These are phyloP conservation scores for Urechis unicinctus DNA, from an alignment of 2,888 invertebrate species.

Conservation along the genomic window DNA sequence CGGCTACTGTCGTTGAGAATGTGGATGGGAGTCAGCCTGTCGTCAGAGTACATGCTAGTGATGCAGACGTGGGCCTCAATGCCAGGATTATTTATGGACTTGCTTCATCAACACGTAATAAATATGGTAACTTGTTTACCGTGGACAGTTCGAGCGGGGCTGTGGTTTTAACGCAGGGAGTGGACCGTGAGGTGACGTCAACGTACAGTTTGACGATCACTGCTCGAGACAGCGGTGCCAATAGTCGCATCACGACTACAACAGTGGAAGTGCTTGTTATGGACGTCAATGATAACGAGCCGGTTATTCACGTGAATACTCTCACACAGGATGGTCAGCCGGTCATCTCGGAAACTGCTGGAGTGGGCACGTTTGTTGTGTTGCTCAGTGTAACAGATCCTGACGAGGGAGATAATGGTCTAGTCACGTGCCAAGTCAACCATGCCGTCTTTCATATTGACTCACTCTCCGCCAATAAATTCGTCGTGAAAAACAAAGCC, in stretches of 20 bases:
- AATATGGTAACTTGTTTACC: constrained; percentile 8
- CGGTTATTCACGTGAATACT: constrained; percentile 11
- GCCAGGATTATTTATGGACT: constrained; percentile 14
- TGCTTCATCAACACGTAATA: constrained; percentile 1
- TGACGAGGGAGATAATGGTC: constrained; percentile 40
- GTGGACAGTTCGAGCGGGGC: constrained; percentile 10
- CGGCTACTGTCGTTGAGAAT: constrained; percentile 10
- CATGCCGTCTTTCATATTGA: constrained; percentile 16
- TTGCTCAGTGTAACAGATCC: constrained; percentile 37
- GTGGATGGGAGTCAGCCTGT: constrained; percentile 7
- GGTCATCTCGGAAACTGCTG: constrained; percentile 30
- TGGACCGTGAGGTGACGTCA: constrained; percentile 14
- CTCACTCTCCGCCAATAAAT: constrained; percentile 6
- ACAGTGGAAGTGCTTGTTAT: constrained; percentile 14
- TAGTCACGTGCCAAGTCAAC: constrained; percentile 37
- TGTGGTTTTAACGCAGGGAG: constrained; percentile 7
- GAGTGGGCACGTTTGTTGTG: constrained; percentile 35
- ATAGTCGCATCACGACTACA: constrained; percentile 10
- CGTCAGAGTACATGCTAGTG: constrained; percentile 14
- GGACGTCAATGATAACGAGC: constrained; percentile 19
- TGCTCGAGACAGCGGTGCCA: constrained; percentile 14
- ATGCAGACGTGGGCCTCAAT: constrained; percentile 14
- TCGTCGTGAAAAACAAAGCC: constrained; percentile 6
- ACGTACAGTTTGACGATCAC: constrained; percentile 9
- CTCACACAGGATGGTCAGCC: constrained; percentile 3